A percentile compares a stretch with the other conserved stretches of the same genome.
These are phyloP conservation scores for Coregonus ussuriensis DNA, from an alignment of 2,797 vertebrate species.

Conservation along the genomic window DNA sequence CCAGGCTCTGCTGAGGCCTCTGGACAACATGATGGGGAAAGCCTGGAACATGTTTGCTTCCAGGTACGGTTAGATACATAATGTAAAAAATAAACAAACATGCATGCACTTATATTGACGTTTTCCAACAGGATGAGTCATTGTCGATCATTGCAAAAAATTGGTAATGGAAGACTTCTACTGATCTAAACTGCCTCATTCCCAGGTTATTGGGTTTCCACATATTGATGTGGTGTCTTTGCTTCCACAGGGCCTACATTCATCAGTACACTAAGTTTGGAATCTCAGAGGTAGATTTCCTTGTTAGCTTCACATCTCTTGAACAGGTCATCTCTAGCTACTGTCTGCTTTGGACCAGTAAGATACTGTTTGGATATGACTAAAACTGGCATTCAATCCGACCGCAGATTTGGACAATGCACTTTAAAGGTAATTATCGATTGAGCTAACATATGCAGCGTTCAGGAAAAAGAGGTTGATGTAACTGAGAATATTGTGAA, in stretches of 20 bases:
- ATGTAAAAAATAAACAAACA: background rate
- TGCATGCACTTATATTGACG: background rate
- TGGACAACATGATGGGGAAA: conserved; percentile 86
- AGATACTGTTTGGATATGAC: background rate
- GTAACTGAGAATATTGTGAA: too few relatives aligned
- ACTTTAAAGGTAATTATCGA: background rate
- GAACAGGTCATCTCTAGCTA: conserved; percentile 93
- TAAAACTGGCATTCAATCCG: background rate
- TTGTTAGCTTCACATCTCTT: conserved; percentile 88
- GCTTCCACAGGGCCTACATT: conserved; percentile 84
- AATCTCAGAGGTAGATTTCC: conserved; percentile 92
- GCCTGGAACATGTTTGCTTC: conserved; percentile 99
- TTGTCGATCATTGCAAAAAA: background rate
- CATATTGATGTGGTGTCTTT: background rate
- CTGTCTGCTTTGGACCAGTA: background rate
- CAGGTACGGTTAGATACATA: conserved; percentile 72
- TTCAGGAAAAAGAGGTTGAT: too few relatives aligned
- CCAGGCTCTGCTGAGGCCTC: conserved; percentile 86
- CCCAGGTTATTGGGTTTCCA: background rate
- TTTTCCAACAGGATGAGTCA: background rate
- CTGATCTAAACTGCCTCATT: background rate
- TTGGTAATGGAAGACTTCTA: background rate
- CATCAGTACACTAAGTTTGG: conserved; percentile 93
- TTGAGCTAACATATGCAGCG: background rate
- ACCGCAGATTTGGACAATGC: background rate